Conservation (phyloP, 92 coral and sea anemone species). For the Desmophyllum pertusum region DNA sequence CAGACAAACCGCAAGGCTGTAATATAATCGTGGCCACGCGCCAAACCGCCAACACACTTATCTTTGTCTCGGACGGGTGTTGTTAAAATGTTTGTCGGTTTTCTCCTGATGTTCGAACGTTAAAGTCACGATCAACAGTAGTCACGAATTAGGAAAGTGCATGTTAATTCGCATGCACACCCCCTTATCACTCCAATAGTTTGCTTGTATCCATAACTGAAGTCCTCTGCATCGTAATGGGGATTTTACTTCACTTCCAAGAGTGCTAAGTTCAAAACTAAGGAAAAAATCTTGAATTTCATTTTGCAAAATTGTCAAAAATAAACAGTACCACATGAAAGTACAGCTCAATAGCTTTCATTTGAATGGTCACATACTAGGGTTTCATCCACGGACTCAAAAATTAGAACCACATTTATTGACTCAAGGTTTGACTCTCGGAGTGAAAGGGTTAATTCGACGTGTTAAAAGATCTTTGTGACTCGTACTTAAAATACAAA, state of each 20-base stretch:
- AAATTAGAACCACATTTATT: too few species aligned
- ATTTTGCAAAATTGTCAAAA: too few species aligned
- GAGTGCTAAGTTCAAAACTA: too few species aligned
- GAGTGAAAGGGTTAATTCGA: too few species aligned
- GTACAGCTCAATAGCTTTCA: too few species aligned
- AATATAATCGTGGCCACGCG: not conserved
- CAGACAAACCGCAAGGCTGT: not conserved
- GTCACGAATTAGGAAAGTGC: not conserved
- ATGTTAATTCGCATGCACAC: not conserved
- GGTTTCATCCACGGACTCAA: too few species aligned
- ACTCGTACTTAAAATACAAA: not conserved
- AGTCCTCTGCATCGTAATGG: not conserved
- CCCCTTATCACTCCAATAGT: not conserved
- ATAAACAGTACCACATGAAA: too few species aligned
- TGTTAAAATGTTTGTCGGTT: not conserved
- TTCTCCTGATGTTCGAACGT: not conserved
- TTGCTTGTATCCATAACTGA: not conserved
- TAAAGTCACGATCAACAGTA: not conserved
- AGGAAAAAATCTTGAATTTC: too few species aligned
- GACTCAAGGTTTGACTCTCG: too few species aligned
- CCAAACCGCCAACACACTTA: not conserved
- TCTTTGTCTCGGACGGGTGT: too few species aligned
- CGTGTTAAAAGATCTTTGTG: not conserved
- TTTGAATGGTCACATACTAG: too few species aligned
- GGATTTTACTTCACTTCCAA: too few species aligned